Base-by-base conservation (phyloP, 2,888 invertebrate species). In the Nomada hirtipes region DNA sequence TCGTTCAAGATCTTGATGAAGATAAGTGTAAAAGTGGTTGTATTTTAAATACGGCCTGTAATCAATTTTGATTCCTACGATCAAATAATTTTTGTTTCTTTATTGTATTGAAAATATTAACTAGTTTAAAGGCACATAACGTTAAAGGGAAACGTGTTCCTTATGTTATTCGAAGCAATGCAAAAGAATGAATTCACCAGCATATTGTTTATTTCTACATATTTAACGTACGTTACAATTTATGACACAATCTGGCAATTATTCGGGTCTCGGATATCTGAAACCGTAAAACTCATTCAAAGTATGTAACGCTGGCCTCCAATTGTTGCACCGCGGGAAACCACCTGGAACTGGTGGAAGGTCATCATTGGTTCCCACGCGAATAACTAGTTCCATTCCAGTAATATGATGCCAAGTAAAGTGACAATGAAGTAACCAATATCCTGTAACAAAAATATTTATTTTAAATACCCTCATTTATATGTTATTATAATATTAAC, bases 391-490 rank as follows among this genome's bases (percentile, higher is more conserved):
- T n/a, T 85, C 73, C 92, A 92, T 92, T 50, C 92, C 92, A 20
- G 88, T 82, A 2, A 76, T 15, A 4, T 89, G 79, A 50, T 92
- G 92, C 71, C 82, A 90, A n/a, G 82, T 44, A n/a, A 91, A 91
- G 68, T 92, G 92, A 64, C 92, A 92, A 76, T 92, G 92, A 44
- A 90, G 83, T 2, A 92, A 52, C 92, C 92, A 92, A 76, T 86
- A 91, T 7, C 92, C 92, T 92, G 53, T 47, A 83, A 83, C 1
- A 67, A 47, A 47, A 50, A 55, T n/a, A 15, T 36, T 23, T 53
- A 10, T 53, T 53, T 20, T 7, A 53, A 20, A 53, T 20, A 10
- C 20, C 9, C 2, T 9, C 11, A 53, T 2, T 53, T 50, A 15
- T 13, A 10, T 20, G 53, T 4, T 36, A 18, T 20, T 20, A 0